phyloP scores from a whole-genome alignment of 1,140 invertebrate species.

The Uloborus diversus region DNA sequence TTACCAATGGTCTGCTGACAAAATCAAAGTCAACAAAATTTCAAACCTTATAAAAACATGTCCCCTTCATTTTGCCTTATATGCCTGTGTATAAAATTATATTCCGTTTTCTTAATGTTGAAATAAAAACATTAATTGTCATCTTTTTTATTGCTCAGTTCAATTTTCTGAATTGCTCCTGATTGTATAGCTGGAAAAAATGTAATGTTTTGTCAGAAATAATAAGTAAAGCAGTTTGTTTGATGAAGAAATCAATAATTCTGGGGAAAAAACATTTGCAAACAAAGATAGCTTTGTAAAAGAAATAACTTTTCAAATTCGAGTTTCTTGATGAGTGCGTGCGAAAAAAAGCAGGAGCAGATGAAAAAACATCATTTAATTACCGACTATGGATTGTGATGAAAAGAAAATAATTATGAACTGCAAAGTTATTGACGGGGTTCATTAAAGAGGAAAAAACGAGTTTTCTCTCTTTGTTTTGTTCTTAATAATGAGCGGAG shows the following conservation, averaged over 20 bases:
- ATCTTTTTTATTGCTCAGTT: no score
- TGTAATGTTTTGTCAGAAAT: background rate
- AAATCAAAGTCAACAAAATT: no score
- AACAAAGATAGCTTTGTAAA: background rate
- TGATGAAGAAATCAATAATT: background rate
- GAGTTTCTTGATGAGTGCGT: no score
- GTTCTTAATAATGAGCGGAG: background rate
- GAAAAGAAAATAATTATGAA: slow-evolving; percentile 13
- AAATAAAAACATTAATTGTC: no score
- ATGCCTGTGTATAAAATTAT: no score
- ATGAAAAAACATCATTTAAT: background rate
- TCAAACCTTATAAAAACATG: no score
- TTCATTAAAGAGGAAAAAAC: background rate
- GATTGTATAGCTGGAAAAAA: no score
- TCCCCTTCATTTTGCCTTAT: no score
- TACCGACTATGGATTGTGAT: slow-evolving; percentile 10
- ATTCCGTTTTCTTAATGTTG: no score
- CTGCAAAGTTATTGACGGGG: slow-evolving; percentile 15
- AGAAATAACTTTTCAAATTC: background rate
- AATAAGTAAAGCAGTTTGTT: background rate
- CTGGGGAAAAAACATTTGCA: background rate
- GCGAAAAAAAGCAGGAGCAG: background rate
- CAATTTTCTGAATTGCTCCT: no score
- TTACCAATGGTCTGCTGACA: no score
- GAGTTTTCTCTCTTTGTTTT: background rate